These are phyloP conservation scores for Rhingia rostrata DNA, from an alignment of 2,888 invertebrate genomes.

Conservation along the genomic window DNA sequence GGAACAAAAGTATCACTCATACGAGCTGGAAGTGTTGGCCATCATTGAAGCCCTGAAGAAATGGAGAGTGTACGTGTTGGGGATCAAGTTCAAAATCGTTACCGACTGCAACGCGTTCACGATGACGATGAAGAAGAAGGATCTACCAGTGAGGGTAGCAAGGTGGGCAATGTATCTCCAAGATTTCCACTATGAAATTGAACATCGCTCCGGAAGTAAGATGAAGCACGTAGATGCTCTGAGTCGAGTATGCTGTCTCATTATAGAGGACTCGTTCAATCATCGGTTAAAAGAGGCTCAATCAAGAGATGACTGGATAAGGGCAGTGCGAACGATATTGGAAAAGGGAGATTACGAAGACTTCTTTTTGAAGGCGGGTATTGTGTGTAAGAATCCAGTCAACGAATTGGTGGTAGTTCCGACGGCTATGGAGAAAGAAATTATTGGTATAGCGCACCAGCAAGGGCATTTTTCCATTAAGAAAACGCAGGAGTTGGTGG, in stretches of 20 bases:
- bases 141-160: constrained; percentile 41
- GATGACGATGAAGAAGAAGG: constrained; percentile 77
- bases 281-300: constrained; percentile 25
- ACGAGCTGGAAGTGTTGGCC: constrained; percentile 74
- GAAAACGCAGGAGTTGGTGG: no score
- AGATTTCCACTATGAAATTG: constrained; percentile 38
- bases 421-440: constrained; percentile 76
- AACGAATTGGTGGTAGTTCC: constrained; percentile 77
- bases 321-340: constrained; percentile 49
- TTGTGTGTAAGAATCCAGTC: constrained; percentile 40
- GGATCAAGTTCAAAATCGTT: constrained; percentile 76
- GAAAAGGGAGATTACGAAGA: constrained; percentile 54
- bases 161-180: constrained; percentile 48
- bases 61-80: constrained; percentile 77
- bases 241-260: constrained; percentile 25
- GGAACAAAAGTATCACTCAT: constrained; percentile 77
- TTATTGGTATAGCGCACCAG: no score
- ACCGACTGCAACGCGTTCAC: constrained; percentile 78
- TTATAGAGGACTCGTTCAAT: constrained; percentile 24
- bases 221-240: constrained; percentile 48
- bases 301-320: constrained; percentile 36
- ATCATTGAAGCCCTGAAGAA: constrained; percentile 54
- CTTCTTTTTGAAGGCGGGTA: constrained; percentile 34
- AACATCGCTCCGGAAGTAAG: constrained; percentile 27
- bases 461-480: no score